Base-by-base conservation (phyloP, 1,140 invertebrate genomes). In the Drosophila teissieri region DNA sequence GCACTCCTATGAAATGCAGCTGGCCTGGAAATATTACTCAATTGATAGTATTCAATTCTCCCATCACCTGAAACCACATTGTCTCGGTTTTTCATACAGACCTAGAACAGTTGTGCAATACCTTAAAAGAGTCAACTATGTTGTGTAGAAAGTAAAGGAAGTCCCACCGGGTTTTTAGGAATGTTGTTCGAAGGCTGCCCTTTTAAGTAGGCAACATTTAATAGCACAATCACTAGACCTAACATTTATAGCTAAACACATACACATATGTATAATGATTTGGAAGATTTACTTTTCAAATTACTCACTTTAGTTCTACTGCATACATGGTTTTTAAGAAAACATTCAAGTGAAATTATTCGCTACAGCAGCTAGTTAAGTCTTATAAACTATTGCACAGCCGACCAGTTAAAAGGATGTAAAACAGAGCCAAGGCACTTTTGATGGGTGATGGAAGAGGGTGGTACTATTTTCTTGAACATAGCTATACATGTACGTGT, bases 401-500 rank as follows among this genome's bases (percentile, higher is more conserved):
- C 12, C 12, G n/a, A 31, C 31, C 22, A 17, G 15, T 36, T 36
- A 15, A 15, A 49, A 36, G 14, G 2, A 19, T 14, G 14, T 4
- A 14, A 5, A 39, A 39, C 11, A 36, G 15, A 52, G 10, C 17
- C 49, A 17, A 19, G 27, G 24, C 3, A 19, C 11, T 36, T 36
- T 31, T 2, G 15, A 36, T 19, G 15, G 15, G 11, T 27, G 6
- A n/a, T 48, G 46, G 7, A 15, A n/a, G 46, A 24, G 27, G 46
- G 31, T 54, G 36, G n/a, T 54, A n/a, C 52, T 44, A 40, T n/a
- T 42, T 19, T 22, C 27, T 53, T 40, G 40, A 40, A 65, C 44
- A 55, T 37, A 58, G 46, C 61, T 65, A 27, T 64, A 52, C 52
- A 55, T 61, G 58, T 65, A 77, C 48, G 64, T 75, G 54, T 22